phyloP scores from a whole-genome alignment of 1,140 invertebrate genomes.

The Spodoptera frugiperda region DNA sequence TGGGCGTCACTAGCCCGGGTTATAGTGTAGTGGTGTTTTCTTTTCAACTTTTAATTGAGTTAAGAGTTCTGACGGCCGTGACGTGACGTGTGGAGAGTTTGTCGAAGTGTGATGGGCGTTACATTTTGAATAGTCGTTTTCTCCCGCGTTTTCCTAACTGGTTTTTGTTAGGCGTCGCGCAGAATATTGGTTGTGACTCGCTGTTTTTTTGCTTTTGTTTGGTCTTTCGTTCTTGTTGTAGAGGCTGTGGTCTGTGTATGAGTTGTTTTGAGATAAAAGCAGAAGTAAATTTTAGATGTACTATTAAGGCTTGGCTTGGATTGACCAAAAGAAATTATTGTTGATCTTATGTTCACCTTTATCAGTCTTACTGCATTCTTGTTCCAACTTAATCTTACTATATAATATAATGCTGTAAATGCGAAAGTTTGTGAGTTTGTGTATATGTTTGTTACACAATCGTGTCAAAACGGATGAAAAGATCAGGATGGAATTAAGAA shows the following conservation, averaged over 20 bases:
- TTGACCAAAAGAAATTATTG: too few relatives aligned
- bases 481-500: too few relatives aligned
- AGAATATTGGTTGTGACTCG: neutral
- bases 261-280: too few relatives aligned
- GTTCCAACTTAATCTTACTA: too few relatives aligned
- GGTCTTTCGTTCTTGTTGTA: neutral
- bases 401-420: too few relatives aligned
- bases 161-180: conserved; percentile 9
- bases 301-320: too few relatives aligned
- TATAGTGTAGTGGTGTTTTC: conserved; percentile 15
- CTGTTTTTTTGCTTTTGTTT: neutral
- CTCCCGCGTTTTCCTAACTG: neutral
- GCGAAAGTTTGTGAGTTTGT: too few relatives aligned
- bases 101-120: conserved; percentile 16
- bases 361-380: too few relatives aligned
- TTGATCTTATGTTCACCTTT: too few relatives aligned
- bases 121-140: conserved; percentile 2
- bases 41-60: conserved; percentile 45
- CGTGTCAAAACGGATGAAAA: too few relatives aligned
- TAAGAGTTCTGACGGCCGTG: conserved; percentile 24
- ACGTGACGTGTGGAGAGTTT: conserved; percentile 19
- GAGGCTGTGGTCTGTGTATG: neutral
- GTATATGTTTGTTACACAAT: too few relatives aligned
- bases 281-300: too few relatives aligned
- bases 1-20: conserved; percentile 6